Evolutionary conservation across 2,797 vertebrate genomes (phyloP).

Genomic region (Arctocebus calabarensis): DNA sequence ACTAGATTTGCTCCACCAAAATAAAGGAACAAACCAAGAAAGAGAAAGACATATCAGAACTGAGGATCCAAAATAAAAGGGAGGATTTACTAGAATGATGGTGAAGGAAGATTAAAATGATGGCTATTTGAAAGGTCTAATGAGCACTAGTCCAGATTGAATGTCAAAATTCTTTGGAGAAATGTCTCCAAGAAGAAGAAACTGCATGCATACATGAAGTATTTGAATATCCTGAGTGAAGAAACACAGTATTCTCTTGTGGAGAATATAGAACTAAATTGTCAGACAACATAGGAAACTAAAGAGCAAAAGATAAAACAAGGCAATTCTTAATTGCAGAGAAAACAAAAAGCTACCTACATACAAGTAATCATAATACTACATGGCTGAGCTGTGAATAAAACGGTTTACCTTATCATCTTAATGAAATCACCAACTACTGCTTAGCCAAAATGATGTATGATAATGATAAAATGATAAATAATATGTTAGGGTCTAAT

Average conservation of each 20-base stretch:
- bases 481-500: not conserved
- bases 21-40: slow-evolving; percentile 3
- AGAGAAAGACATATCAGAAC: not conserved
- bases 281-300: not conserved
- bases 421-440: not conserved
- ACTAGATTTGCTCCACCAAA: slow-evolving; percentile 38
- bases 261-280: not conserved
- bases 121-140: slow-evolving; percentile 33
- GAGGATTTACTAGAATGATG: not conserved
- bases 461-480: slow-evolving; percentile 1
- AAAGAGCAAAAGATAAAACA: not conserved
- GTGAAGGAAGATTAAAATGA: slow-evolving; percentile 11
- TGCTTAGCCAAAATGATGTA: not conserved
- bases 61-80: slow-evolving; percentile 22
- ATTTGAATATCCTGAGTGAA: slow-evolving; percentile 35
- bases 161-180: slow-evolving; percentile 18
- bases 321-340: slow-evolving; percentile 43
- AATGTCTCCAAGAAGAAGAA: slow-evolving; percentile 35
- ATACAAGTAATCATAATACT: not conserved
- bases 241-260: not conserved
- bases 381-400: slow-evolving; percentile 17
- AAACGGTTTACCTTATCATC: not conserved
- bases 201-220: not conserved
- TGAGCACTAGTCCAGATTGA: not conserved
- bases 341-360: slow-evolving; percentile 40